Evolutionary conservation across 2,113 vertebrate genomes (phyloP).

Genomic region (Trachemys scripta): DNA sequence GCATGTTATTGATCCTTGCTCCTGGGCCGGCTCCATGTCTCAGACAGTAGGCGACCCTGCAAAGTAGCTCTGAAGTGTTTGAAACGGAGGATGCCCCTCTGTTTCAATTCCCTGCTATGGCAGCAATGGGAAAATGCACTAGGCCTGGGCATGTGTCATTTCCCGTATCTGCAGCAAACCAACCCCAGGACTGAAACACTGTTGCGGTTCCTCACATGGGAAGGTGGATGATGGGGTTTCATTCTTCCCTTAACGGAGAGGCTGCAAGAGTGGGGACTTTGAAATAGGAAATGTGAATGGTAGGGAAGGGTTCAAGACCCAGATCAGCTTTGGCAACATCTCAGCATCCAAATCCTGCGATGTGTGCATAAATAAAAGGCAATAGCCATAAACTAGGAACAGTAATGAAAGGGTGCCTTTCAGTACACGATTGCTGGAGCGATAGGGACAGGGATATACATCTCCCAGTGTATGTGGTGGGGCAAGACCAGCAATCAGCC

Average conservation of each 20-base stretch:
- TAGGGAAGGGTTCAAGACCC: neutral
- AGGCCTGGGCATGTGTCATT: neutral
- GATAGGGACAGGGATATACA: neutral
- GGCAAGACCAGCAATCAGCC: neutral
- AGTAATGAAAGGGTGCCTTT: rapidly evolving
- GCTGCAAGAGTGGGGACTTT: neutral
- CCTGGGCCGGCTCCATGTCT: neutral
- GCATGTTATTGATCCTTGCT: neutral
- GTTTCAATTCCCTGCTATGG: neutral
- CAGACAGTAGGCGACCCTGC: neutral
- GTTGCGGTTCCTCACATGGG: neutral
- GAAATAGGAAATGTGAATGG: neutral
- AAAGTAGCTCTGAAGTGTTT: neutral
- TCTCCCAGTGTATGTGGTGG: neutral
- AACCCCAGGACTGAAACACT: neutral
- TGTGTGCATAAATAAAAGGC: neutral
- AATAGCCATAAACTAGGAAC: rapidly evolving
- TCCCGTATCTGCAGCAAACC: neutral
- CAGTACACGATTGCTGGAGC: neutral
- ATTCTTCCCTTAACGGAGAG: neutral
- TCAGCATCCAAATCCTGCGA: rapidly evolving
- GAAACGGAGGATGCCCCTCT: neutral
- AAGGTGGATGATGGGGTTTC: neutral
- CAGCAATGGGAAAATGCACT: rapidly evolving
- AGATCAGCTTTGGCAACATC: neutral